phyloP scores from a whole-genome alignment of 2,113 vertebrate genomes.

The Ciconia boyciana region DNA sequence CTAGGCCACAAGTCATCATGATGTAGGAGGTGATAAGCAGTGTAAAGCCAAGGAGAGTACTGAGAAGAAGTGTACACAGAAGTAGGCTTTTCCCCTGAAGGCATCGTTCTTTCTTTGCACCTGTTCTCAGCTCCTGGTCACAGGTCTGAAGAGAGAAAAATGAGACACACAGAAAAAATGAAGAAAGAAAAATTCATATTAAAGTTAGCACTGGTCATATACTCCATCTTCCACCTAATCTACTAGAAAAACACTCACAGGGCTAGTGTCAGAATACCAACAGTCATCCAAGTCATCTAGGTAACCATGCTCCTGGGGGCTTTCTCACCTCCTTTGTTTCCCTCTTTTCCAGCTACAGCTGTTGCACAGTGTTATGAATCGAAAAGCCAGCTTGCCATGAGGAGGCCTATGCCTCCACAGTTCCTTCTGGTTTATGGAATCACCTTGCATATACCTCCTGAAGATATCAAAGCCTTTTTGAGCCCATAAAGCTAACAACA shows the following conservation, averaged over 20 bases:
- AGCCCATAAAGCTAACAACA: not conserved
- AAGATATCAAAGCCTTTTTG: not conserved
- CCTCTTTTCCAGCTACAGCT: not conserved
- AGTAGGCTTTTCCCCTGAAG: slow-evolving; percentile 18
- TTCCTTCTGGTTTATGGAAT: not conserved
- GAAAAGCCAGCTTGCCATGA: not conserved
- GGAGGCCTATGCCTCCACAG: not conserved
- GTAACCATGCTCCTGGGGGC: fast-evolving
- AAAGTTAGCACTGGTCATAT: not conserved
- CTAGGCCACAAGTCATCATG: slow-evolving; percentile 67
- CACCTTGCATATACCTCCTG: not conserved
- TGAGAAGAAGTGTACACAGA: slow-evolving; percentile 58
- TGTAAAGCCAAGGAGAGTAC: slow-evolving; percentile 72
- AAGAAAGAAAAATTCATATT: not conserved
- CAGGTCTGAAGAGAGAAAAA: slow-evolving; percentile 30
- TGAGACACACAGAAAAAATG: not conserved
- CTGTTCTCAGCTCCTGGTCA: slow-evolving; percentile 29
- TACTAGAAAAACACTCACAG: not conserved
- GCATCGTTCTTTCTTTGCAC: slow-evolving; percentile 22
- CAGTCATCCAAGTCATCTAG: not conserved
- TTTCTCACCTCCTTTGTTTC: not conserved
- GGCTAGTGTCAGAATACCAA: not conserved
- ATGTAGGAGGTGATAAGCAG: slow-evolving; percentile 79
- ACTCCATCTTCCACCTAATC: not conserved
- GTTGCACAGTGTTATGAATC: not conserved